Base-by-base conservation (phyloP, 2,797 vertebrate species). In the Heterohyrax brucei region DNA sequence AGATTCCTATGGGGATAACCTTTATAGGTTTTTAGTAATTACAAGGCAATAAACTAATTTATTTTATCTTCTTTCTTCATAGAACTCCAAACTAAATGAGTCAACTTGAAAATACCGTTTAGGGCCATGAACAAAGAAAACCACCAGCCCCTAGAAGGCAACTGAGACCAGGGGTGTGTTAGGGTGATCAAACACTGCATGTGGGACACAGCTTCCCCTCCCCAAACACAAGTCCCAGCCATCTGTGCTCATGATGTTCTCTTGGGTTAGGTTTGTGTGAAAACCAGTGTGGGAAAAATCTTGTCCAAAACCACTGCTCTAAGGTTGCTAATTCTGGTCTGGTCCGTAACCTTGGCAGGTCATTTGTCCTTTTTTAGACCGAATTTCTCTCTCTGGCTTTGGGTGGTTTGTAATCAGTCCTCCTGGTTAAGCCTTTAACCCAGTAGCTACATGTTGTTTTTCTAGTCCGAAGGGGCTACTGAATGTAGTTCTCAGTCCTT, bases 11-110 rank as follows among this genome's bases (percentile, higher is more conserved):
- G 53, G 77, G 73, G 39, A 68, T n/a, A 66, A 64, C 44, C 84
- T 62, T 72, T 61, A 59, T 30, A 87, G 77, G 62, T 39, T 93
- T 95, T 97, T 84, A 96, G 85, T 97, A 97, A 97, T 90, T 94
- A 62, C 75, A 75, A 87, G 83, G 87, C 91, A 96, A 81, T 86
- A 96, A 97, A 91, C 75, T 98, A 97, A 30, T 94, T 44, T 91
- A 81, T 50, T 95, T 97, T 95, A 97, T 97, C 97, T 97, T 62
- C 78, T 92, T 91, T 62, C 84, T 96, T 90, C 87, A 95, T 22
- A 94, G 62, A 82, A 85, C 16, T 85, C n/a, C 26, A 87, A 89
- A 85, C 19, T 10, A 68, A 94, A 81, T 78, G 73, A 56, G 30
- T 89, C 78, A 97, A 95, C 64, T 53, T 92, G 70, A 93, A 92